Conservation (phyloP, 2,797 vertebrate species). For the Scleropages formosus region DNA sequence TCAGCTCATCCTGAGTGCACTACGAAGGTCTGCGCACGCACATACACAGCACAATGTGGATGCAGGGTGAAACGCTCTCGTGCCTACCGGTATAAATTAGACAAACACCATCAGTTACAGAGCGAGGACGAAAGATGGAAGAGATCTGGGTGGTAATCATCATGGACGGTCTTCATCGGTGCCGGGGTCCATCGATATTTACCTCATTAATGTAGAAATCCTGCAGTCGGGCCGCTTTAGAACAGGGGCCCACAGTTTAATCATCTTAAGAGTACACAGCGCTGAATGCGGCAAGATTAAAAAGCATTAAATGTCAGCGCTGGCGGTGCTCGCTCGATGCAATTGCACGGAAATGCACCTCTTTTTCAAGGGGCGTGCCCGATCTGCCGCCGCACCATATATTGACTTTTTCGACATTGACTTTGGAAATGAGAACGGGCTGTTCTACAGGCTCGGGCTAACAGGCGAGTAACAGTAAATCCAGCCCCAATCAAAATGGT, state of each 20-base stretch:
- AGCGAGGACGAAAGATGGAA: not conserved
- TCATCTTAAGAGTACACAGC: not conserved
- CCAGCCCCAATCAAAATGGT: no score
- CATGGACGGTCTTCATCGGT: no score
- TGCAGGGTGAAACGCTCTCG: not conserved
- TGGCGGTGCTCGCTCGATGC: no score
- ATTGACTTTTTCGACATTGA: not conserved
- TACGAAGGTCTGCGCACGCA: no score
- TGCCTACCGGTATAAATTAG: not conserved
- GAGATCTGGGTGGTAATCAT: not conserved
- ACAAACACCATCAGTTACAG: not conserved
- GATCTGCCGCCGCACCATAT: no score
- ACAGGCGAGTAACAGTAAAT: not conserved
- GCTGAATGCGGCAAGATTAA: not conserved
- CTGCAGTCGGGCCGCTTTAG: not conserved
- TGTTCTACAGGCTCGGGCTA: not conserved
- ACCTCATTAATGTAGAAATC: conserved; percentile 1
- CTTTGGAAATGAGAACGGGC: conserved; percentile 9
- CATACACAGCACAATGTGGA: no score
- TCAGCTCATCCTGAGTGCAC: no score
- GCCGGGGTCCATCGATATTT: not conserved
- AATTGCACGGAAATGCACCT: no score
- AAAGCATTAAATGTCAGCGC: not conserved
- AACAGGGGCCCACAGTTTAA: not conserved
- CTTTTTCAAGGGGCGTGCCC: no score